Conservation (phyloP, 64 coral and sea anemone genomes). For the Astreopora myriophthalma region DNA sequence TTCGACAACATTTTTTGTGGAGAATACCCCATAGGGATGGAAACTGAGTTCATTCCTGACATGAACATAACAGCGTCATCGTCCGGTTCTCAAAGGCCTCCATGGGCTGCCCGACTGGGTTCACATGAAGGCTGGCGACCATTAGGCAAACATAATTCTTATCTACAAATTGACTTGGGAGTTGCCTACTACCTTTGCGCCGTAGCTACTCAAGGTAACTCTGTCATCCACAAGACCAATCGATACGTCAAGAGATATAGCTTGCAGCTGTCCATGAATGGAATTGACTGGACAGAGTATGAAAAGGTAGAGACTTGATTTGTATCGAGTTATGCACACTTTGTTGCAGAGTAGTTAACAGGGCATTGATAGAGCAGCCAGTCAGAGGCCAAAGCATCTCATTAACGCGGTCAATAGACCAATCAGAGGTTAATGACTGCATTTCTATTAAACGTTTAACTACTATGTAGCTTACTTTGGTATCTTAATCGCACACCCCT, state of each 20-base stretch:
- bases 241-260: background rate
- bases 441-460: too few relatives aligned
- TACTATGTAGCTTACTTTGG: too few relatives aligned
- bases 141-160: background rate
- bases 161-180: slow-evolving; percentile 67
- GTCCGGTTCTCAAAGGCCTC: background rate
- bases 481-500: too few relatives aligned
- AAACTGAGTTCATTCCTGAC: slow-evolving; percentile 1
- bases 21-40: slow-evolving; percentile 4
- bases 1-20: background rate
- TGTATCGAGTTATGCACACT: background rate
- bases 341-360: too few relatives aligned
- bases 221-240: background rate
- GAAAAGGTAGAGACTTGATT: background rate
- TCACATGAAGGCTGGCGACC: slow-evolving; percentile 53
- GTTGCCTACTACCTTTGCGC: slow-evolving; percentile 17
- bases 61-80: slow-evolving; percentile 49
- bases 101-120: slow-evolving; percentile 42
- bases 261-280: background rate
- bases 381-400: too few relatives aligned
- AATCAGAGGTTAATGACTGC: too few relatives aligned
- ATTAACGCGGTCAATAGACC: too few relatives aligned
- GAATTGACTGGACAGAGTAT: background rate
- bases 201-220: slow-evolving; percentile 50
- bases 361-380: too few relatives aligned